These are phyloP conservation scores for Madoqua kirkii DNA, from an alignment of 2,113 vertebrate genomes.

Conservation along the genomic window DNA sequence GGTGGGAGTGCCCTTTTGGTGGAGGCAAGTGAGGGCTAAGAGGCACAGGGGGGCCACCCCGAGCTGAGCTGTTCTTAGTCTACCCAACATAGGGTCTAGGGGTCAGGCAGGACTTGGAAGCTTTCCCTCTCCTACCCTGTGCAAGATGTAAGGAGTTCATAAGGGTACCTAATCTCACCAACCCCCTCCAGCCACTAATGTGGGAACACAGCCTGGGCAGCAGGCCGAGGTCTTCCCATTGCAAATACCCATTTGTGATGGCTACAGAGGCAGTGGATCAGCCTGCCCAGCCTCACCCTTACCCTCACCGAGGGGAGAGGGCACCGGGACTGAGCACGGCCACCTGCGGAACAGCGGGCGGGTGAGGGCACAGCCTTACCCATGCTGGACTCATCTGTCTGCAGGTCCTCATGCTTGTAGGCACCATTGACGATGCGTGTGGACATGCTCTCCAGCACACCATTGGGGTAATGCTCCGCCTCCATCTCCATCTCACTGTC, in stretches of 20 bases:
- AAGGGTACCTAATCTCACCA: background rate
- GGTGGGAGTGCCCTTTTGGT: background rate
- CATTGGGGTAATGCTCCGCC: slow-evolving; percentile 95
- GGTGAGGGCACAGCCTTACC: slow-evolving; percentile 77
- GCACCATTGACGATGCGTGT: slow-evolving; percentile 96
- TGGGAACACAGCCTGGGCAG: background rate
- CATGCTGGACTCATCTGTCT: slow-evolving; percentile 94
- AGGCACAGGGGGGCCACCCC: background rate
- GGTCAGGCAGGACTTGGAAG: background rate
- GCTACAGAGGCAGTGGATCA: background rate
- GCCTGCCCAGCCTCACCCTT: background rate
- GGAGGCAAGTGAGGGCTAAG: background rate
- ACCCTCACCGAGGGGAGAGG: background rate
- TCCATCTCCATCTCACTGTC: slow-evolving; percentile 99
- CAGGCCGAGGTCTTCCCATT: background rate
- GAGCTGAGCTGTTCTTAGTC: background rate
- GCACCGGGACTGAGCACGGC: background rate
- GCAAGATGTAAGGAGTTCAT: background rate
- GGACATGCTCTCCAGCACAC: slow-evolving; percentile 90
- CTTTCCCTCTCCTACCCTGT: background rate
- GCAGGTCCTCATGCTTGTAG: slow-evolving; percentile 96
- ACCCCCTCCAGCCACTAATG: background rate
- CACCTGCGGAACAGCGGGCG: background rate
- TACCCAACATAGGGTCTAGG: background rate
- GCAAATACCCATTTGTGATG: background rate